These are phyloP conservation scores for Dicentrarchus labrax DNA, from an alignment of 2,113 vertebrate genomes.

Conservation along the genomic window DNA sequence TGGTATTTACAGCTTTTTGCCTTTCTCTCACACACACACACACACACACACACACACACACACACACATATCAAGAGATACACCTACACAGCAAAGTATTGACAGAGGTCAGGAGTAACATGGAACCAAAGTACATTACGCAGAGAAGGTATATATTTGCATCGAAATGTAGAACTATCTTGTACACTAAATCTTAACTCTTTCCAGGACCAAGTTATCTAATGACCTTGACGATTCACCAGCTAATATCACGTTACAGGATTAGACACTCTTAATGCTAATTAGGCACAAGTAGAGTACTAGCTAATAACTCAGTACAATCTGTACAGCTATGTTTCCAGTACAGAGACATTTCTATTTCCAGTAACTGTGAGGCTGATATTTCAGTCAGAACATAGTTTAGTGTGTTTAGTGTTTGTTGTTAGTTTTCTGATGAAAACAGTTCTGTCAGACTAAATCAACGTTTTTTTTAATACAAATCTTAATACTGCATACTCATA, in stretches of 20 bases:
- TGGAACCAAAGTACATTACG: conserved; percentile 3
- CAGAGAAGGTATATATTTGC: background rate
- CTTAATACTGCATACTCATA: background rate
- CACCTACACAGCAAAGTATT: conserved; percentile 17
- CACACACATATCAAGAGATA: conserved; percentile 14
- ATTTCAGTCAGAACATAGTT: background rate
- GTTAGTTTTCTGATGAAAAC: too few species aligned
- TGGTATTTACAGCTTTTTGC: conserved; percentile 59
- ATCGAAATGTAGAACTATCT: background rate
- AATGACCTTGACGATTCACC: background rate
- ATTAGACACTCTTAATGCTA: background rate
- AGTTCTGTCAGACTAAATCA: background rate
- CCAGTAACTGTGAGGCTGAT: background rate
- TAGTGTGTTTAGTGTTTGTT: too few species aligned
- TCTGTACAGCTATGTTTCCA: too few species aligned
- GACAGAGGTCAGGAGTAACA: background rate
- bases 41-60: background rate
- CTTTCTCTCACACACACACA: background rate
- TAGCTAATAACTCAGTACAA: too few species aligned
- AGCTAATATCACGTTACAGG: background rate
- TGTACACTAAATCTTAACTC: background rate
- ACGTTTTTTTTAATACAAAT: too few species aligned
- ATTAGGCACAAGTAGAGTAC: too few species aligned
- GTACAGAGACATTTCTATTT: background rate
- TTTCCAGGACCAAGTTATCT: background rate